Evolutionary conservation across 2,888 invertebrate genomes (phyloP), one percentile per base, ranked within the genome.

Genomic region (Drosophila demipolita): DNA sequence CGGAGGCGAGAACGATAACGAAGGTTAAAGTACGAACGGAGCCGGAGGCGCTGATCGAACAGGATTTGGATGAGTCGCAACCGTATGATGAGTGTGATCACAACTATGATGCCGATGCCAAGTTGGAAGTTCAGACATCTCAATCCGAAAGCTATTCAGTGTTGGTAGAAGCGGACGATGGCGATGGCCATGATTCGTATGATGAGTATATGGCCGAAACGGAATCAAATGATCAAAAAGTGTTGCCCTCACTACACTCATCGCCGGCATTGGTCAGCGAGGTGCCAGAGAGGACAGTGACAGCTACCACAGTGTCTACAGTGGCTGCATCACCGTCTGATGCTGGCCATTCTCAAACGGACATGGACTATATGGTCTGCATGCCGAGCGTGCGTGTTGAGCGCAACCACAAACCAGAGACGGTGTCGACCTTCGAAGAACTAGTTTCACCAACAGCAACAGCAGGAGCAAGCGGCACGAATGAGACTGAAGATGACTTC

Each of bases 401-500:
- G 33, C 60, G 64, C 7, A 67, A 73, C 29, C 66, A 68, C 12
- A 79, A 78, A n/a, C 36, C 68, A 1, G 78, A 79, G 17, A n/a
- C 66, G 7, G 33, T 63, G 9, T 45, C 75, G 0, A 48, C 50
- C 20, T 78, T 75, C 35, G 78, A 78, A 48, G 35, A 75, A 48
- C 20, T 69, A 9, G 23, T 55, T 20, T 23, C 64, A 32, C 38
- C 49, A 20, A 20, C 33, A 40, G 3, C 40, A 15, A 29, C 55
- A 38, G 20, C 49, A 12, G 32, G 26, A 33, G 35, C 36, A 11
- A 26, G 20, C 3, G 42, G 35, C n/a, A 66, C 54, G 11, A 74
- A 55, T 26, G 90, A 90, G 57, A 91, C 83, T n/a, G 92, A 91
- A 78, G 92, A 92, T 45, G 92, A 92, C 33, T 92, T 89, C 72